Evolutionary conservation across 2,797 vertebrate species (phyloP), one percentile per base, ranked within the genome.

Genomic region (Thalassophryne amazonica): DNA sequence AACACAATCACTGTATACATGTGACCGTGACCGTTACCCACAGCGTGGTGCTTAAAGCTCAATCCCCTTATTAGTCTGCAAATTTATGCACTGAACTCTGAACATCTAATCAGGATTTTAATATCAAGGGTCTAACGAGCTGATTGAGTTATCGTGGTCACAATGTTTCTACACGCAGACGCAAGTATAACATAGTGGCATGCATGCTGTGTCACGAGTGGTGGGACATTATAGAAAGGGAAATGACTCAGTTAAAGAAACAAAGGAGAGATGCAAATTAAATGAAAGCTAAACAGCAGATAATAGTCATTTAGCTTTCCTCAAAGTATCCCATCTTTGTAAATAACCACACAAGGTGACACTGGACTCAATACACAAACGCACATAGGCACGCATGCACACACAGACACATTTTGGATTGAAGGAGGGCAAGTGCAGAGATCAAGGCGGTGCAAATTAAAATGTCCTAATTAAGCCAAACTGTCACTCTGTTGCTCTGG

Each of bases 401-500:
- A 33, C 27, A 6, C 28, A 17, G 37, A 2, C 45, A 3, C 11
- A 5, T 42, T 21, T 11, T 43, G 50, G 62, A 76, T 23, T 81
- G 73, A 77, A 66, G 31, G 22, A 52, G 60, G 48, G 69, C 48
- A 35, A 64, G 65, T 75, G 30, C 32, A 55, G 76, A 77, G 76
- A 86, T 86, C 72, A 81, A 69, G 70, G 55, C 69, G 38, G 49
- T 61, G 70, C 73, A 86, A 83, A 86, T 88, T 67, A 80, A 85
- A 83, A 68, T 39, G 41, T 53, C 66, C 65, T 86, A 85, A 90
- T 89, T 88, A n/a, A 86, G 65, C 78, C 68, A 47, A 38, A 73
- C 76, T 84, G 86, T 77, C 89, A 76, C 60, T 87, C 78, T 66
- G 31, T 29, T 7, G 35, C 49, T 47, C 53, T 50, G 68, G 70